Percentiles rank a stretch among this genome's conserved stretches.
These are phyloP conservation scores for Macquaria ambigua DNA, from an alignment of 2,113 vertebrate genomes.

Conservation along the genomic window DNA sequence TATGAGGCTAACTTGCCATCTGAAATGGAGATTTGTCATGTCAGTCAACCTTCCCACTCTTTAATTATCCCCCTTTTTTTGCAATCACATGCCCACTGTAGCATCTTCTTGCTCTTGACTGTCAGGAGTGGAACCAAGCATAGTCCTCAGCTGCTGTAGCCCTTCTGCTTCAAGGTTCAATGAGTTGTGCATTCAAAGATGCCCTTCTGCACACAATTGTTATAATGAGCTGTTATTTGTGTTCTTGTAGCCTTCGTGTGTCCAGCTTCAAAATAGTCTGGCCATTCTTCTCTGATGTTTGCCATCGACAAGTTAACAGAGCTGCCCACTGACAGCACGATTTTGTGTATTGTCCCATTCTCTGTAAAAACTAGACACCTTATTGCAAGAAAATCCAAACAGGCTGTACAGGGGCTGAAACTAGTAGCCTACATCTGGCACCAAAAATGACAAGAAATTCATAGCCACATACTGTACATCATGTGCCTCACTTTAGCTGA, in stretches of 20 bases:
- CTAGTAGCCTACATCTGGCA: not conserved
- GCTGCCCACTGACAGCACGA: not conserved
- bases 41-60: not conserved
- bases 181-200: slow-evolving; percentile 1
- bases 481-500: not conserved
- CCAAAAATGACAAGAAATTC: not conserved
- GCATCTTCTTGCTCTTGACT: not conserved
- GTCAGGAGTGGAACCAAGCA: not conserved
- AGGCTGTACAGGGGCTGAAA: not conserved
- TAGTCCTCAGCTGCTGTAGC: not conserved
- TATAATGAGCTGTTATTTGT: not conserved
- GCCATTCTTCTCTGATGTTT: not conserved
- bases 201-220: not conserved
- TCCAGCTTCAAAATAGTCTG: not conserved
- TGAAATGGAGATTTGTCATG: slow-evolving; percentile 11
- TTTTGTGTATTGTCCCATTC: not conserved
- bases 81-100: not conserved
- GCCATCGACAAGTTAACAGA: not conserved
- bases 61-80: not conserved
- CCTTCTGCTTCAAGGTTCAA: not conserved
- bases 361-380: not conserved
- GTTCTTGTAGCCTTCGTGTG: not conserved
- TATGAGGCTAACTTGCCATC: not conserved
- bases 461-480: not conserved
- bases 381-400: not conserved